These are phyloP conservation scores for Bufotes viridis DNA, from an alignment of 2,797 vertebrate genomes.

Conservation along the genomic window DNA sequence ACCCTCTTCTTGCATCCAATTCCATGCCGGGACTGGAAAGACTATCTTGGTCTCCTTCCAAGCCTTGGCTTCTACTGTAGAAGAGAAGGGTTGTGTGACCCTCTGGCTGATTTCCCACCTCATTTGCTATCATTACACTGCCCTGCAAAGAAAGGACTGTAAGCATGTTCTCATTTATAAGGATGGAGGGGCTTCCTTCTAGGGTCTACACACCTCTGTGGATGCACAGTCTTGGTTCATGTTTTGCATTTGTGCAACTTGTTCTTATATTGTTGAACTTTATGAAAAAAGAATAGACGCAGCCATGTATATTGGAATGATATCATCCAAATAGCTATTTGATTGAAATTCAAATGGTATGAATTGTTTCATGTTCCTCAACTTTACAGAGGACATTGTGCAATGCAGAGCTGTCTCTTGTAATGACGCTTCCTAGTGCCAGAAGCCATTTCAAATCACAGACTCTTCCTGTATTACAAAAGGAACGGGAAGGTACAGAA, in stretches of 20 bases:
- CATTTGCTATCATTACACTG: neutral
- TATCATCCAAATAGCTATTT: conserved; percentile 62
- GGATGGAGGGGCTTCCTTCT: neutral
- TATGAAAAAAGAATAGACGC: conserved; percentile 10
- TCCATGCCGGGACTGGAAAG: neutral
- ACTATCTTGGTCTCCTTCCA: conserved; percentile 2
- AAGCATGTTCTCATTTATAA: neutral
- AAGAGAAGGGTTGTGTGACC: conserved; percentile 11
- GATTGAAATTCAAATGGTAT: conserved; percentile 67
- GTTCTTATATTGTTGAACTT: neutral
- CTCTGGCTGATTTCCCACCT: conserved; percentile 10
- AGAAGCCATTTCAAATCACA: conserved; percentile 68
- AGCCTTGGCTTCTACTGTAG: neutral
- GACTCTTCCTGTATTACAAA: conserved; percentile 57
- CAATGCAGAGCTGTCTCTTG: conserved; percentile 65
- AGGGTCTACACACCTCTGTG: neutral
- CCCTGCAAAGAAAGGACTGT: neutral
- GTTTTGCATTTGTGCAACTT: neutral
- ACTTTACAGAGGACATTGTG: conserved; percentile 56
- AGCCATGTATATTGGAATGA: conserved; percentile 8
- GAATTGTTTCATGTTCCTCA: conserved; percentile 64
- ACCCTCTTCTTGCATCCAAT: neutral
- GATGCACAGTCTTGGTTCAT: neutral
- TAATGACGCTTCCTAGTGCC: conserved; percentile 63
- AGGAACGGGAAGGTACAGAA: conserved; percentile 65